Evolutionary conservation across 2,797 vertebrate genomes (phyloP).

Genomic region (Phylloscopus collybita): DNA sequence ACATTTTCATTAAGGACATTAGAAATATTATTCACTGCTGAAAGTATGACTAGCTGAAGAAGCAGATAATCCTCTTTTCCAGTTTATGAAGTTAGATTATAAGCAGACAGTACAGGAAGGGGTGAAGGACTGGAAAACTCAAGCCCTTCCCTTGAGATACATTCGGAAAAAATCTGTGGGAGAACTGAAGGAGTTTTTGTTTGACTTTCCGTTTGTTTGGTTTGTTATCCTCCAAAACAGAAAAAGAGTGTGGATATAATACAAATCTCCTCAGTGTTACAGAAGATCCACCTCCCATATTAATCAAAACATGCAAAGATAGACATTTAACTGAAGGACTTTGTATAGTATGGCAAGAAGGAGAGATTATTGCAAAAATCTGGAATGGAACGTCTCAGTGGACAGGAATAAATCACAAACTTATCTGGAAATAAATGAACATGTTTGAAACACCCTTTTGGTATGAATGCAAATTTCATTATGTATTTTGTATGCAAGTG

Average conservation of each 20-base stretch:
- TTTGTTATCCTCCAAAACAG: conserved; percentile 14
- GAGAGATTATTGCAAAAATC: conserved; percentile 26
- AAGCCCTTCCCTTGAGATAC: conserved; percentile 31
- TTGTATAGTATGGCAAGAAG: neutral
- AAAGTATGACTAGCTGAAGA: neutral
- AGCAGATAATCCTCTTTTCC: neutral
- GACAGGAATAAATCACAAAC: neutral
- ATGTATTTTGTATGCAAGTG: neutral
- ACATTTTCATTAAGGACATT: neutral
- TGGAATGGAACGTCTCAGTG: neutral
- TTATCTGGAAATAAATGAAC: neutral
- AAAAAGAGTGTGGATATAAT: conserved; percentile 16
- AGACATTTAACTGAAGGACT: conserved; percentile 16
- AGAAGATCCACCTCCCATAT: conserved; percentile 29
- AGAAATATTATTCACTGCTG: neutral
- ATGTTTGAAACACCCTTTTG: neutral
- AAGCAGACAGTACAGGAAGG: conserved; percentile 29
- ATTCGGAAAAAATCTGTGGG: conserved; percentile 58
- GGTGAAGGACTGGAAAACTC: conserved; percentile 19
- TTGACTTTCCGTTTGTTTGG: conserved; percentile 37
- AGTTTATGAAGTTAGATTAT: conserved; percentile 11
- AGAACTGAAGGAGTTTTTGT: conserved; percentile 51
- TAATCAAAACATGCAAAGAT: conserved; percentile 47
- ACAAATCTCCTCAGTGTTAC: conserved; percentile 46
- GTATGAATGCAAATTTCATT: neutral